Percentiles rank a stretch among this genome's conserved stretches.
Conservation (phyloP, 2,888 invertebrate species). For the Crematogaster levior region DNA sequence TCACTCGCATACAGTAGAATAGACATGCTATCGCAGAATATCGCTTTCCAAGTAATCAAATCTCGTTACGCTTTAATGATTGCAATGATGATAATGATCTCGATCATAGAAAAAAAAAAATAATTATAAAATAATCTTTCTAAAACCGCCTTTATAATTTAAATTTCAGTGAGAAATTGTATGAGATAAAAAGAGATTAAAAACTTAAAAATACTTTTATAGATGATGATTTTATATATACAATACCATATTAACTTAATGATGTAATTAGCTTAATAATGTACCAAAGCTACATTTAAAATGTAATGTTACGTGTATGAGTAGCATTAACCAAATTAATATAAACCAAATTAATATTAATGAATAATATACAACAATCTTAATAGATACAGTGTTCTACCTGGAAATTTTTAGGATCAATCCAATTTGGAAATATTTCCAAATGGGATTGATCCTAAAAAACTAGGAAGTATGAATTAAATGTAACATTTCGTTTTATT, state of each 20-base stretch:
- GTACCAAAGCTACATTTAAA: too few relatives aligned
- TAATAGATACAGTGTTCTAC: too few relatives aligned
- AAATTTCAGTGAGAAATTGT: neutral
- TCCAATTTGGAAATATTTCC: neutral
- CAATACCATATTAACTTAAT: neutral
- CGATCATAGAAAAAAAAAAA: neutral
- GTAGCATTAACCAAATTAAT: too few relatives aligned
- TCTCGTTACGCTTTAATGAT: slow-evolving; percentile 1
- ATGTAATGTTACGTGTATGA: neutral
- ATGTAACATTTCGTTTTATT: slow-evolving; percentile 4
- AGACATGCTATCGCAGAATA: neutral
- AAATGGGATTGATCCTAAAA: neutral
- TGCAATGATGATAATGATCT: neutral
- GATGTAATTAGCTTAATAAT: too few relatives aligned
- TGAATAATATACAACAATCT: too few relatives aligned
- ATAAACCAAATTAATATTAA: neutral
- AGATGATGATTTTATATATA: too few relatives aligned
- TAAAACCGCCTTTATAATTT: neutral
- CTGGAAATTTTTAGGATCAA: too few relatives aligned
- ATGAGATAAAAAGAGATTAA: neutral
- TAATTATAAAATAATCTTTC: slow-evolving; percentile 19
- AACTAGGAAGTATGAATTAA: slow-evolving; percentile 7
- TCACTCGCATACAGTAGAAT: neutral
- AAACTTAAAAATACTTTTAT: neutral
- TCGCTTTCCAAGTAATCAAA: neutral